Percentiles rank a stretch among this genome's conserved stretches.
These are phyloP conservation scores for Cydia pomonella DNA, from an alignment of 1,140 invertebrate species.

Conservation along the genomic window DNA sequence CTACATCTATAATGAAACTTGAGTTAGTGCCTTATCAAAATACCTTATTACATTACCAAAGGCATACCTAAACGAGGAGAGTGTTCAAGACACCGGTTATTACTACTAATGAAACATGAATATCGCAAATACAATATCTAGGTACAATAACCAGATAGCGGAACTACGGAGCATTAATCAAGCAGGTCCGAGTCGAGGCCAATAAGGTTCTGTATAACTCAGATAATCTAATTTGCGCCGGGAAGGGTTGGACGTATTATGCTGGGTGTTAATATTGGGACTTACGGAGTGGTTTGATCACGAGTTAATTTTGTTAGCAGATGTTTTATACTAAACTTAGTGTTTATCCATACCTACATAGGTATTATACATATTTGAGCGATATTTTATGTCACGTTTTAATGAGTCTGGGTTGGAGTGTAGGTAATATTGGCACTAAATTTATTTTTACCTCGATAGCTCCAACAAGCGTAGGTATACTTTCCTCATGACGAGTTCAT, in stretches of 20 bases:
- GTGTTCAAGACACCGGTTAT: slow-evolving; percentile 12
- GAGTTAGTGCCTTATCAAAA: neutral
- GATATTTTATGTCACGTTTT: too few species aligned
- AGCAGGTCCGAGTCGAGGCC: slow-evolving; percentile 27
- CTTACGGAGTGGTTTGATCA: slow-evolving; percentile 18
- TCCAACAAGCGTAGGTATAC: too few species aligned
- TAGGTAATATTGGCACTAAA: too few species aligned
- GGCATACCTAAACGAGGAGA: neutral
- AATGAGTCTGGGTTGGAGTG: too few species aligned
- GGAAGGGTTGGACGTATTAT: slow-evolving; percentile 31
- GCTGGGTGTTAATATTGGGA: slow-evolving; percentile 32
- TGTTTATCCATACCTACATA: neutral
- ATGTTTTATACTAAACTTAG: neutral
- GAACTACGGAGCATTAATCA: slow-evolving; percentile 31
- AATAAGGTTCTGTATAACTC: slow-evolving; percentile 32
- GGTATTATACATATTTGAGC: too few species aligned
- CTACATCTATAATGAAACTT: neutral
- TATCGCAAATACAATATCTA: slow-evolving; percentile 31
- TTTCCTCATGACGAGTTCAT: too few species aligned
- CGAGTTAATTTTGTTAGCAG: slow-evolving; percentile 22
- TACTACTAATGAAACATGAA: slow-evolving; percentile 22
- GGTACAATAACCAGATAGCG: slow-evolving; percentile 28
- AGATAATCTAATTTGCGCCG: slow-evolving; percentile 30
- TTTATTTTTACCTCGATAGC: too few species aligned
- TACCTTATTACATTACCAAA: slow-evolving; percentile 18